Conservation (phyloP, 2,797 vertebrate genomes). For the Cuniculus paca region DNA sequence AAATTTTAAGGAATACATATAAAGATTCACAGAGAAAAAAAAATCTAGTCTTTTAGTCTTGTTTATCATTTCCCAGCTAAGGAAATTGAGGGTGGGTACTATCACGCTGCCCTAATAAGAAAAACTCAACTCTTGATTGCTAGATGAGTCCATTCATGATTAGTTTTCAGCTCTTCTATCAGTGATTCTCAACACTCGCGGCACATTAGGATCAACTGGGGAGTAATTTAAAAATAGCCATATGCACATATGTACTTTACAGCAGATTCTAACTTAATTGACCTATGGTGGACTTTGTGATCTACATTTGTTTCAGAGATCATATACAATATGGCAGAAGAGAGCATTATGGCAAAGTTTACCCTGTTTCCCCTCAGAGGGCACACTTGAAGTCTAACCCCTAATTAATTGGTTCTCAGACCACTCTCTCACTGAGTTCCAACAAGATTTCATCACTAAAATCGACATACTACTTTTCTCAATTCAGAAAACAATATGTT, state of each 20-base stretch:
- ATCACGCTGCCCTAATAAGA: neutral
- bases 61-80: slow-evolving; percentile 19
- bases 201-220: neutral
- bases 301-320: slow-evolving; percentile 33
- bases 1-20: neutral
- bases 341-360: neutral
- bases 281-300: neutral
- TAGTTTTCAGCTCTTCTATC: slow-evolving; percentile 22
- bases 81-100: neutral
- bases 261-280: slow-evolving; percentile 43
- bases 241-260: neutral
- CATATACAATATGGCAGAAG: neutral
- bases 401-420: neutral
- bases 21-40: neutral
- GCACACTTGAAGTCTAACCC: neutral
- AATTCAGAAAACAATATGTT: neutral
- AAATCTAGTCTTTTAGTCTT: neutral
- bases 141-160: neutral
- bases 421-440: neutral
- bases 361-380: neutral
- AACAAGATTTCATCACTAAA: neutral
- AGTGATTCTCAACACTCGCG: slow-evolving; percentile 31
- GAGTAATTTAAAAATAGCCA: slow-evolving; percentile 21
- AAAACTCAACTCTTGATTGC: neutral
- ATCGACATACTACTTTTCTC: neutral